Base-by-base conservation (phyloP, 2,113 vertebrate species). In the Ibidorhyncha struthersii region DNA sequence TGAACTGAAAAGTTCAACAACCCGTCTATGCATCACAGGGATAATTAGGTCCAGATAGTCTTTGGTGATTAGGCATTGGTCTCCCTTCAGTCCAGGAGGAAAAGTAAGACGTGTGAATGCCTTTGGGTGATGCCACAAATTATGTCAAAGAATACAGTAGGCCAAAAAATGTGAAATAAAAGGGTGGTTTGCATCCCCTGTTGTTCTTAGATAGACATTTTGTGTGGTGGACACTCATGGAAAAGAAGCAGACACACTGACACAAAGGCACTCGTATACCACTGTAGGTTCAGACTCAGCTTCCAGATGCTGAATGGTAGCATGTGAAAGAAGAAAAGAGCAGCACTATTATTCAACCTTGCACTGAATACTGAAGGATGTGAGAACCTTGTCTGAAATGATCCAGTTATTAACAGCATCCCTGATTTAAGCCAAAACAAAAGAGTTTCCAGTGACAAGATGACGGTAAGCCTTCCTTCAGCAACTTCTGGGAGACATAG, bases 191-290 rank as follows among this genome's bases (percentile, higher is more conserved):
- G 4, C 8, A 71, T 26, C 26, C 7, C 8, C 2, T 49, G 11
- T 59, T 81, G 2, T 50, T 16, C 4, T 5, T 26, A 41, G 7
- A 41, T 11, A 62, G 23, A 52, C 0, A 0, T 49, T 59, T 41
- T n/a, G 3, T 50, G 21, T 4, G 0, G 4, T 32, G 10, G 9
- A 49, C 4, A 27, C 6, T 21, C 14, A 11, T 40, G 49, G 56
- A 86, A 90, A 65, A 61, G 11, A 4, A 45, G 27, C 2, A 6
- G 26, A 53, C 7, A 53, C 32, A 21, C 5, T 47, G 56, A 47
- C n/a, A 69, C 6, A n/a, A 43, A 53, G 8, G 8, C 14, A 62
- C 13, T 55, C 9, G 69, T 7, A 80, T 32, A 74, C 11, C 14
- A 16, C 4, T n/a, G 6, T 27, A 71, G 6, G 3, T 67, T 87